Percentiles rank a stretch among this genome's conserved stretches.
These are phyloP conservation scores for Ptychoptera albimana DNA, from an alignment of 2,888 invertebrate species.

Conservation along the genomic window DNA sequence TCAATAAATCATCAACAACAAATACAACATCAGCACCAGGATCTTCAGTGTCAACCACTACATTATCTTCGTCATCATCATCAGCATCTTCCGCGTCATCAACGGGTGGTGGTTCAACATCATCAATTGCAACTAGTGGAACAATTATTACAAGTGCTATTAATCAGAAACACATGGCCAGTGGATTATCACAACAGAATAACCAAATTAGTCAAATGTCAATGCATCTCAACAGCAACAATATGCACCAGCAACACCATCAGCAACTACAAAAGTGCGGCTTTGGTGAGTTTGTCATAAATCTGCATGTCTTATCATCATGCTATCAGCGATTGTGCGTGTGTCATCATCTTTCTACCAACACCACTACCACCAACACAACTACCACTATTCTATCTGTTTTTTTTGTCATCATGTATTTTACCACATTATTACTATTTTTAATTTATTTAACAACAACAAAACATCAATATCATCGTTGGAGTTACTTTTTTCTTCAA, in stretches of 20 bases:
- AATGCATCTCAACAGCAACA: slow-evolving; percentile 5
- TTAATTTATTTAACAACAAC: too few species aligned
- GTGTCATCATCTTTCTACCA: too few species aligned
- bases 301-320: neutral
- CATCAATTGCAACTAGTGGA: slow-evolving; percentile 6
- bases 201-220: neutral
- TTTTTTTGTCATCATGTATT: too few species aligned
- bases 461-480: too few species aligned
- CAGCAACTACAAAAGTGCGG: slow-evolving; percentile 6
- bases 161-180: neutral
- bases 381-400: too few species aligned
- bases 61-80: too few species aligned
- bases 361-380: too few species aligned
- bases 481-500: too few species aligned
- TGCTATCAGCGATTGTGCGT: too few species aligned
- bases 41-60: slow-evolving; percentile 6
- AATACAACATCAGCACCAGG: slow-evolving; percentile 2
- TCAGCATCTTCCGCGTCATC: too few species aligned
- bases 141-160: too few species aligned
- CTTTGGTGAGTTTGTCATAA: slow-evolving; percentile 4
- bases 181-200: neutral
- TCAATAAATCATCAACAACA: neutral
- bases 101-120: slow-evolving; percentile 6
- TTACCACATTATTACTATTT: too few species aligned
- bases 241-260: slow-evolving; percentile 6